Evolutionary conservation across 2,888 invertebrate species (phyloP), one percentile per base, ranked within the genome.

Genomic region (Machimus atricapillus): DNA sequence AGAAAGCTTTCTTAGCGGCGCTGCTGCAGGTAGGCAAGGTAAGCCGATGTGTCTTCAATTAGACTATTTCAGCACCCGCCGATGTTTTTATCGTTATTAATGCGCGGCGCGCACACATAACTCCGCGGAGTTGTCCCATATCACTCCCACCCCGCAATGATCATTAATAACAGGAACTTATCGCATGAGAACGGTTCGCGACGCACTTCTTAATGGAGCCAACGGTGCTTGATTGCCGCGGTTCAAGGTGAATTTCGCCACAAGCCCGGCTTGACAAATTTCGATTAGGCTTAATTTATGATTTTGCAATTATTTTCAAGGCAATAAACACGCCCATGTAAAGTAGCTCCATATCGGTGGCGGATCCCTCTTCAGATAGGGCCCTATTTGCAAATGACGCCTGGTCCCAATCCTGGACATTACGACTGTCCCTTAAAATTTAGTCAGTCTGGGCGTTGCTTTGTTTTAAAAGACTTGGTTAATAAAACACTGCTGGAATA

Each of bases 121-220:
- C 16, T 81, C 52, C 27, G 43, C 81, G 8, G 31, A 56, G 81
- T 56, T 81, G 46, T 52, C 56, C 81, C 52, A 81, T 81, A 81
- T 81, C 81, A 81, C 43, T 81, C 56, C 81, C 52, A 46, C 52
- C 1, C 81, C 14, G 56, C 27, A 34, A 81, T 34, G 56, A 56
- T 81, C 81, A 81, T 81, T 81, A 81, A 81, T 81, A 81, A 81
- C 81, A 52, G 34, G 31, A 78, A 81, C 31, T 81, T 81, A 81
- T 81, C 81, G 14, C 27, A 31, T 81, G 81, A 43, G 78, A 78
- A 40, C 19, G 78, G 23, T 43, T 66, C 40, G 40, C 43, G 43
- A 78, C 43, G 43, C 23, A 52, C 37, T 78, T 43, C 40, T 52
- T 81, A 81, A 81, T 81, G 81, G 81, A 81, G 9, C 34, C 43